A percentile compares a stretch with the other conserved stretches of the same genome.
Conservation (phyloP, 2,888 invertebrate species). For the Conops quadrifasciatus region DNA sequence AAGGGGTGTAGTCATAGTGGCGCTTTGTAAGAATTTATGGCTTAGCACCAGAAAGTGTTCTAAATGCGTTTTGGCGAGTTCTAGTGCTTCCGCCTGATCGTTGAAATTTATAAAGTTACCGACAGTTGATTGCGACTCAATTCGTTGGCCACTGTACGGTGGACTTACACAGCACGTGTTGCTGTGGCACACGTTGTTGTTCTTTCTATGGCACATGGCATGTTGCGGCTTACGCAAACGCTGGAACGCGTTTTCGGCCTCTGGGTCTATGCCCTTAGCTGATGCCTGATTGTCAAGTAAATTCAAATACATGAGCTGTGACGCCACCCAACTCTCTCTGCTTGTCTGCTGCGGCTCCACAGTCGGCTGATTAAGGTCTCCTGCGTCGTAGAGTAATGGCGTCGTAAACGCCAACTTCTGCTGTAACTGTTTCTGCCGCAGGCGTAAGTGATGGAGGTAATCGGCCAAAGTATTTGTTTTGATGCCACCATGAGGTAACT, state of each 20-base stretch:
- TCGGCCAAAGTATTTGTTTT: neutral
- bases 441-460: neutral
- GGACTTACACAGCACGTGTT: too few relatives aligned
- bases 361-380: neutral
- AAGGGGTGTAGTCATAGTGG: slow-evolving; percentile 26
- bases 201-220: too few relatives aligned
- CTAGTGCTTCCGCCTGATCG: slow-evolving; percentile 27
- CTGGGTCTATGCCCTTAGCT: neutral
- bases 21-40: slow-evolving; percentile 55
- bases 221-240: neutral
- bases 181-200: too few relatives aligned
- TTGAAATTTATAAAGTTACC: slow-evolving; percentile 26
- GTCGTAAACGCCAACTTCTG: neutral
- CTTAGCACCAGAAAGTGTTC: slow-evolving; percentile 56
- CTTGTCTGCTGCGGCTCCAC: slow-evolving; percentile 2
- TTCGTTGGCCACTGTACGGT: too few relatives aligned
- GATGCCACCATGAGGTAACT: neutral
- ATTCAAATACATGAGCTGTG: slow-evolving; percentile 16
- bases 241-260: neutral
- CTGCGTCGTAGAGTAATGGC: neutral
- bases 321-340: slow-evolving; percentile 7
- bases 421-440: neutral
- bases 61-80: slow-evolving; percentile 53
- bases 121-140: too few relatives aligned
- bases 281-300: slow-evolving; percentile 17